Evolutionary conservation across 2,888 invertebrate genomes (phyloP), one percentile per base, ranked within the genome.

Genomic region (Bugulina stolonifera): DNA sequence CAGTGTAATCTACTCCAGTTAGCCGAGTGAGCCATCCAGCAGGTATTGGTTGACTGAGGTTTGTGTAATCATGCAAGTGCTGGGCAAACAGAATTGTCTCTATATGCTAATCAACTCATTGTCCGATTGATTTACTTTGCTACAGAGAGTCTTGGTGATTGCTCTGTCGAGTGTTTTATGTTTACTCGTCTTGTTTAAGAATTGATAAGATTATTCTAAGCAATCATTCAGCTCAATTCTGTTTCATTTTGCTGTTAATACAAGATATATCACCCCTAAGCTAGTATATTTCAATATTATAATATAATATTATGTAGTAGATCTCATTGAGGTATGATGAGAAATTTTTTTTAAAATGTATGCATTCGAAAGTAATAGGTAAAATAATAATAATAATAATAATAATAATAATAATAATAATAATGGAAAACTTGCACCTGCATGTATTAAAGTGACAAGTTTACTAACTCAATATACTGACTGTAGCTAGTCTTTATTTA

Each of bases 151-250:
- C 64, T 14, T 64, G 5, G 10, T 27, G 2, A 64, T 64, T 64
- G 64, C 64, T 64, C 27, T 3, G n/a, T 27, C 14, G 64, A 64
- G 64, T 64, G 64, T 32, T 64, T 34, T 27, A n/a, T 64, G 32
- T 64, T 64, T 64, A 32, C 64, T 64, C 34, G 25, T 64, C 64
- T 64, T 34, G 34, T 18, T 64, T 27, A 64, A 32, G 25, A 64
- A 64, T 10, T 25, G 64, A 64, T 64, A 64, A 64, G 64, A 64
- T 64, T 64, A 64, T 64, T 27, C 32, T 32, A 43, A 43, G 43
- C 18, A 43, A 43, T 43, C 43, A 43, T 43, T 18, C 18, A 43
- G 43, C 43, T 43, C 18, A 43, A 43, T 43, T 43, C 43, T 43
- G 43, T 43, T 43, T 43, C 43, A 43, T 43, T 43, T 43, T 10